A percentile compares a stretch with the other conserved stretches of the same genome.
phyloP scores from a whole-genome alignment of 1,140 invertebrate genomes.

The Uloborus diversus region DNA sequence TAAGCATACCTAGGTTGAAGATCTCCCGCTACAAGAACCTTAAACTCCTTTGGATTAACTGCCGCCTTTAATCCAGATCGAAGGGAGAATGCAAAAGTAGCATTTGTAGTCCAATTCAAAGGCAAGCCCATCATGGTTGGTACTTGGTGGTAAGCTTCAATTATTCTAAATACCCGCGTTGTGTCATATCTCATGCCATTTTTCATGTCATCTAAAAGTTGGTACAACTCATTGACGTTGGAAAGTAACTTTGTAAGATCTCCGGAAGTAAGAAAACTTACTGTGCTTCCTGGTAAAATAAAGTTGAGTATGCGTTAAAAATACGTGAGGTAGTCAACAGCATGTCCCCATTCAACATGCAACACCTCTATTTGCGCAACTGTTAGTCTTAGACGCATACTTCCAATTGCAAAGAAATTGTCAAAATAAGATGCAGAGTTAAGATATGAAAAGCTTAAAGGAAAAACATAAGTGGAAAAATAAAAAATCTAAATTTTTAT shows the following conservation, averaged over 20 bases:
- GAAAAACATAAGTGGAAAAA: neutral
- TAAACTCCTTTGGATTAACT: neutral
- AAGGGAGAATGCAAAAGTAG: constrained; percentile 23
- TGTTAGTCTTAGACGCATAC: no score
- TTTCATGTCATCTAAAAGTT: neutral
- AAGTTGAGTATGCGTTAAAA: neutral
- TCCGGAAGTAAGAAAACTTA: constrained; percentile 1
- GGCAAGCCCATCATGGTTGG: constrained; percentile 56
- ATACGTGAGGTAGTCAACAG: neutral
- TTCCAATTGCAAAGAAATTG: no score
- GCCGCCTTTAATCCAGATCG: constrained; percentile 3
- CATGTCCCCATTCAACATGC: neutral
- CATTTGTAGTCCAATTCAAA: constrained; percentile 55
- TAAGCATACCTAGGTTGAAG: constrained; percentile 25
- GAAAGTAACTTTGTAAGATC: neutral
- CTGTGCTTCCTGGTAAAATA: constrained; percentile 16
- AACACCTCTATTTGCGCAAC: no score
- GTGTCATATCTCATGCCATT: constrained; percentile 14
- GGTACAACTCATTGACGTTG: neutral
- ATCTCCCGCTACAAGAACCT: neutral
- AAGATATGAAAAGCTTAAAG: no score
- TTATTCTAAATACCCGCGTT: constrained; percentile 33
- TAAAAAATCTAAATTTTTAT: no score
- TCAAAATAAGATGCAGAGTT: no score
- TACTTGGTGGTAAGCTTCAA: constrained; percentile 56